Base-by-base conservation (phyloP, 2,888 invertebrate species). In the Pelosia muscerda region DNA sequence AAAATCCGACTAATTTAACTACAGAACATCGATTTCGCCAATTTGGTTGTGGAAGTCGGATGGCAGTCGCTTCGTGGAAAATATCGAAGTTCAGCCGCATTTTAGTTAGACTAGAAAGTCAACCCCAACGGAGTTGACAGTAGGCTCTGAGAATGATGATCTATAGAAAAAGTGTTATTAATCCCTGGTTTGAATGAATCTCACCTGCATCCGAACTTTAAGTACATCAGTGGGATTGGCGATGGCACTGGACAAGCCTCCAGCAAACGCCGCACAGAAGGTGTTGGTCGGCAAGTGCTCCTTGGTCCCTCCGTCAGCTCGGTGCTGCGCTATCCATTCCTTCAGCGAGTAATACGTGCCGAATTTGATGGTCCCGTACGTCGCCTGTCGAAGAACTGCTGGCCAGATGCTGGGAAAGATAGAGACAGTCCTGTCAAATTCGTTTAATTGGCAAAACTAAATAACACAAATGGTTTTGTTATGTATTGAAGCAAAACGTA, bases 191-290 rank as follows among this genome's bases (percentile, higher is more conserved):
- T n/a, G n/a, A 6, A 10, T n/a, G 23, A 22, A 15, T 0, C 86
- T 88, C 19, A 97, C 97, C 96, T 99, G 99, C 98, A 99, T 98
- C 72, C 99, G 96, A 75, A 99, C 99, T 96, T 99, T 99, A 42
- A 99, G 96, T 59, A 99, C 98, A 94, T 99, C 99, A 0, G 99
- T 99, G 19, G 99, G 99, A 95, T 98, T 99, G 65, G 99, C 99
- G 82, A 99, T 97, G n/a, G 98, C 97, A 85, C 98, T 98, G 63
- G 98, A 98, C 49, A 98, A 95, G n/a, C 98, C 97, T 15, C 99
- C 98, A 26, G 98, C 97, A 83, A 97, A 92, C 63, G 97, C 97
- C 31, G 98, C 98, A 93, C 98, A 98, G 73, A 96, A 92, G 25
- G 98, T 96, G 94, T 98, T 97, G 13, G 96, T 95, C 81, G 96